These are phyloP conservation scores for Poeciliopsis turneri DNA, from an alignment of 2,797 vertebrate genomes.

Conservation along the genomic window DNA sequence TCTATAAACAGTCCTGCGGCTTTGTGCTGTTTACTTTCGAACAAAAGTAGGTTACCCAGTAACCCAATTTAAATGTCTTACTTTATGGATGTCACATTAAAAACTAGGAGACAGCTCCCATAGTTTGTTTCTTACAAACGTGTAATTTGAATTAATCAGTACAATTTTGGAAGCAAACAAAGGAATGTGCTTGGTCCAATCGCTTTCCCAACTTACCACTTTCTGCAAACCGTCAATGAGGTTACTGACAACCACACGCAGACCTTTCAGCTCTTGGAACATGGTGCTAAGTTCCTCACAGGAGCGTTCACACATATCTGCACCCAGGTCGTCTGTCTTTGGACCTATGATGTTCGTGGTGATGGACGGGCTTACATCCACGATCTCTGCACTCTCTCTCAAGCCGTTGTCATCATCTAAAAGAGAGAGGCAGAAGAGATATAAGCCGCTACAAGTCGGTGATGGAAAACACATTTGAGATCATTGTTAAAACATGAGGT, in stretches of 20 bases:
- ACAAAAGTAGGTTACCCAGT: conserved; percentile 67
- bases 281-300: conserved; percentile 93
- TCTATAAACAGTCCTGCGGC: conserved; percentile 66
- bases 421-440: conserved; percentile 12
- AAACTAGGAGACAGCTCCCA: neutral
- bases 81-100: conserved; percentile 21
- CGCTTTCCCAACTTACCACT: conserved; percentile 84
- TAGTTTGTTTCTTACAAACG: conserved; percentile 35
- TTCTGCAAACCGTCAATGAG: conserved; percentile 91
- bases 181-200: conserved; percentile 34
- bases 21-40: conserved; percentile 70
- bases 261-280: conserved; percentile 92
- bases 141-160: conserved; percentile 35
- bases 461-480: conserved; percentile 53
- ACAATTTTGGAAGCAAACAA: conserved; percentile 42
- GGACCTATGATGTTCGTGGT: conserved; percentile 85
- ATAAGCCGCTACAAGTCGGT: conserved; percentile 13
- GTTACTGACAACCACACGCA: conserved; percentile 89
- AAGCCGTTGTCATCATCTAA: conserved; percentile 88
- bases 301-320: conserved; percentile 91
- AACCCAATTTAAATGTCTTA: conserved; percentile 56
- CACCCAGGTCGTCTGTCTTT: conserved; percentile 74
- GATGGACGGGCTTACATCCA: conserved; percentile 87
- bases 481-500: conserved; percentile 38
- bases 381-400: conserved; percentile 86